Conservation (phyloP, 2,797 vertebrate species). For the Crenuchus spilurus region DNA sequence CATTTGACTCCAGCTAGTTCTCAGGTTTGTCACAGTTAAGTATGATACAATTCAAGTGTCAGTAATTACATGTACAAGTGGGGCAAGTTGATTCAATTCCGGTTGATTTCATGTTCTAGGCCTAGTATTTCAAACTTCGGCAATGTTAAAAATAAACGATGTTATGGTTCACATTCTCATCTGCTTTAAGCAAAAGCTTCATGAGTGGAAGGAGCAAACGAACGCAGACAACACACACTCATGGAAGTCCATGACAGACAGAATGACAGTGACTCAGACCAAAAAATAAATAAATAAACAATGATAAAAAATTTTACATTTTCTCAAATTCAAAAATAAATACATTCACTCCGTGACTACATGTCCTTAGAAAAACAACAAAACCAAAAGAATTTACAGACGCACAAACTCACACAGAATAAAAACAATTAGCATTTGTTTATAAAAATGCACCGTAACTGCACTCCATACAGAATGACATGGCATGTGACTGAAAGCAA, state of each 20-base stretch:
- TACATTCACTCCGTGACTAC: constrained; percentile 67
- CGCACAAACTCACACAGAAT: constrained; percentile 36
- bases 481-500: constrained; percentile 53
- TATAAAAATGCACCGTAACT: constrained; percentile 60
- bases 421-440: constrained; percentile 64
- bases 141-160: too few species aligned
- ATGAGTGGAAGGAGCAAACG: constrained; percentile 53
- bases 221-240: constrained; percentile 56
- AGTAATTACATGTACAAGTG: constrained; percentile 62
- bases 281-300: constrained; percentile 62
- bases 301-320: constrained; percentile 64
- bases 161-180: not conserved
- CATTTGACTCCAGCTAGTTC: constrained; percentile 58
- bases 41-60: constrained; percentile 75
- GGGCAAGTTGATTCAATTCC: too few species aligned
- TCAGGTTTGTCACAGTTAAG: constrained; percentile 59
- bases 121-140: too few species aligned
- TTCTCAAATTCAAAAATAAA: constrained; percentile 63
- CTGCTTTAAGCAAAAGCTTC: constrained; percentile 57
- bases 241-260: constrained; percentile 32
- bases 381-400: constrained; percentile 22
- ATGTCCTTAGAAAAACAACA: constrained; percentile 44
- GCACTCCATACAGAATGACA: constrained; percentile 62
- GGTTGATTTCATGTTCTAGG: too few species aligned
- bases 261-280: constrained; percentile 61